A percentile compares a stretch with the other conserved stretches of the same genome.
These are phyloP conservation scores for Archilochus colubris DNA, from an alignment of 2,113 vertebrate genomes.

Conservation along the genomic window DNA sequence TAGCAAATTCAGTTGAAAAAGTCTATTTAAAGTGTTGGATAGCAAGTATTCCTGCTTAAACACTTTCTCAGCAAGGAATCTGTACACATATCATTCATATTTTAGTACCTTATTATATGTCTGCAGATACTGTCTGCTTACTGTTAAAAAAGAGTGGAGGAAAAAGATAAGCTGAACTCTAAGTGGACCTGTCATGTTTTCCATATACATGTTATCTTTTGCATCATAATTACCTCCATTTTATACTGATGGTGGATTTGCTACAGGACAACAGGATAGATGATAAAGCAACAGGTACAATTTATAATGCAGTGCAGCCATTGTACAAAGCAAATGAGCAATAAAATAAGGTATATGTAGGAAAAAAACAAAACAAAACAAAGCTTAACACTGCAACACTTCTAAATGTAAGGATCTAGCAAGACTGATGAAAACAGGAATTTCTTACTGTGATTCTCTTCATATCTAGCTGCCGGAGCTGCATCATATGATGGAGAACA, in stretches of 20 bases:
- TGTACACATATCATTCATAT: background rate
- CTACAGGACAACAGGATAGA: background rate
- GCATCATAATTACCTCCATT: background rate
- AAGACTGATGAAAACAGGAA: background rate
- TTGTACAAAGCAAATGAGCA: background rate
- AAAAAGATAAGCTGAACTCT: background rate
- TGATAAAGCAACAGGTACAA: background rate
- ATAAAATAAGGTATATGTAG: background rate
- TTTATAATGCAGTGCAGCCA: background rate
- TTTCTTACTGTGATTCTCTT: constrained; percentile 94
- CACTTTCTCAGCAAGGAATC: background rate
- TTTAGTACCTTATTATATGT: background rate
- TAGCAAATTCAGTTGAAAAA: background rate
- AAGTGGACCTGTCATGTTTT: background rate
- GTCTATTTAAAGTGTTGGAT: background rate
- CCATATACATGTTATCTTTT: background rate
- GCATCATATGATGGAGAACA: constrained; percentile 93
- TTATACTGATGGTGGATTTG: background rate
- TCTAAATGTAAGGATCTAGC: background rate
- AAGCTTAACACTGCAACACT: background rate
- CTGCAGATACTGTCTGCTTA: background rate
- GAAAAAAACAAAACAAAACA: too few species aligned
- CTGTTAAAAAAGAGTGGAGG: background rate
- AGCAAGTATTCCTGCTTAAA: background rate
- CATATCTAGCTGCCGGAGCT: constrained; percentile 98